Evolutionary conservation across 2,888 invertebrate genomes (phyloP).

Genomic region (Altica lythri): DNA sequence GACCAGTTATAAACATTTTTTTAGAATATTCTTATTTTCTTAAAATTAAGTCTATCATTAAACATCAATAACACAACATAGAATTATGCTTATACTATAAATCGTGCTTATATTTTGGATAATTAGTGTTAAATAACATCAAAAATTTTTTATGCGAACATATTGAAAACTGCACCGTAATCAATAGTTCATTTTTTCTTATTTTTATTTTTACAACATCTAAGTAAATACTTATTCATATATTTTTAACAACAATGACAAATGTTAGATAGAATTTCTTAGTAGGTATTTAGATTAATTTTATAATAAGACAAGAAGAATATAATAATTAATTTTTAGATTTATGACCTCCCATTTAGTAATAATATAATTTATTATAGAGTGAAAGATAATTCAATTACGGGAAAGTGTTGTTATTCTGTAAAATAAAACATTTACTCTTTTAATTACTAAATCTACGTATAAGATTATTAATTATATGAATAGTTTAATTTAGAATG

Average conservation of each 20-base stretch:
- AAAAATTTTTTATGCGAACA: conserved; percentile 40
- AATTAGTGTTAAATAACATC: conserved; percentile 37
- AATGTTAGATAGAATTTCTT: conserved; percentile 26
- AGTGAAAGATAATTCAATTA: no score
- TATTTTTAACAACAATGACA: conserved; percentile 38
- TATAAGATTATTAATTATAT: no score
- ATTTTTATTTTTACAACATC: conserved; percentile 38
- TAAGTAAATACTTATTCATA: conserved; percentile 33
- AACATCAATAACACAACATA: conserved; percentile 38
- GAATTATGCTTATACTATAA: conserved; percentile 16
- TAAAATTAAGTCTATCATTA: conserved; percentile 32
- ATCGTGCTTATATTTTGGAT: conserved; percentile 39
- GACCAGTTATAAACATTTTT: no score
- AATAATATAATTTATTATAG: no score
- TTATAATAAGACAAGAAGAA: conserved; percentile 10
- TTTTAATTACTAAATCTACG: no score
- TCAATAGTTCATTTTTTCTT: conserved; percentile 38
- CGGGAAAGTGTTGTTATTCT: no score
- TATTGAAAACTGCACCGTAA: conserved; percentile 45
- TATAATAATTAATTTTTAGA: no score
- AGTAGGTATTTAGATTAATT: conserved; percentile 12
- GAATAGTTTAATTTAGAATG: no score
- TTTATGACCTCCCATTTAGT: no score
- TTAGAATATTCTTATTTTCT: conserved; percentile 20
- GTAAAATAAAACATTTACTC: no score